Conservation (phyloP, 1,140 invertebrate species). For the Anoplophora glabripennis region DNA sequence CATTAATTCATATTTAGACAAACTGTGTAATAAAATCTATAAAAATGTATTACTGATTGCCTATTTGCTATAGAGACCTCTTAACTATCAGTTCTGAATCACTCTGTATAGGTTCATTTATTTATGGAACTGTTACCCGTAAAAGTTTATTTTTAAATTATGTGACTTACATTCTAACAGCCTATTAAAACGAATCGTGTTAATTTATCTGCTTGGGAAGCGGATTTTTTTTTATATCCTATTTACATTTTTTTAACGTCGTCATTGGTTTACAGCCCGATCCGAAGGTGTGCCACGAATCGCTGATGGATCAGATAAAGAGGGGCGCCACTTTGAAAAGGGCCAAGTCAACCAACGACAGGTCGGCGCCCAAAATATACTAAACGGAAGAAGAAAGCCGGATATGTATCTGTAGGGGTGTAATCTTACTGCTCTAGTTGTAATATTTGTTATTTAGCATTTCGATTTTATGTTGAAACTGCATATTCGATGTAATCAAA, state of each 20-base stretch:
- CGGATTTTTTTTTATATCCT: neutral
- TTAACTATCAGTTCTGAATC: too few relatives aligned
- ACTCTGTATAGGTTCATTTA: too few relatives aligned
- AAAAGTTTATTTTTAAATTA: too few relatives aligned
- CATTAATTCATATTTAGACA: too few relatives aligned
- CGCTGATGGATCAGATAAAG: conserved; percentile 87
- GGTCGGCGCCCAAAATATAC: conserved; percentile 48
- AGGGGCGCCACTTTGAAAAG: conserved; percentile 73
- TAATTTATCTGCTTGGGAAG: neutral
- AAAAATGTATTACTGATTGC: too few relatives aligned
- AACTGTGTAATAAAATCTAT: too few relatives aligned
- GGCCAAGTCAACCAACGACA: conserved; percentile 46
- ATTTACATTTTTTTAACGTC: conserved; percentile 8
- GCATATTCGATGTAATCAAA: neutral
- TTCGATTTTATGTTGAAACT: neutral
- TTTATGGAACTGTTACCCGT: too few relatives aligned
- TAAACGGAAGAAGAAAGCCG: conserved; percentile 11
- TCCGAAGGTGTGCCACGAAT: conserved; percentile 68
- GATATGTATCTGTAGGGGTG: neutral
- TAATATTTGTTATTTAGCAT: too few relatives aligned
- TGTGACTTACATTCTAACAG: too few relatives aligned
- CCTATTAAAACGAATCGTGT: neutral
- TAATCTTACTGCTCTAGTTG: neutral
- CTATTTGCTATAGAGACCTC: too few relatives aligned
- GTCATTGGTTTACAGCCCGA: conserved; percentile 56